Base-by-base conservation (phyloP, 2,888 invertebrate genomes). In the Conus canariensis region DNA sequence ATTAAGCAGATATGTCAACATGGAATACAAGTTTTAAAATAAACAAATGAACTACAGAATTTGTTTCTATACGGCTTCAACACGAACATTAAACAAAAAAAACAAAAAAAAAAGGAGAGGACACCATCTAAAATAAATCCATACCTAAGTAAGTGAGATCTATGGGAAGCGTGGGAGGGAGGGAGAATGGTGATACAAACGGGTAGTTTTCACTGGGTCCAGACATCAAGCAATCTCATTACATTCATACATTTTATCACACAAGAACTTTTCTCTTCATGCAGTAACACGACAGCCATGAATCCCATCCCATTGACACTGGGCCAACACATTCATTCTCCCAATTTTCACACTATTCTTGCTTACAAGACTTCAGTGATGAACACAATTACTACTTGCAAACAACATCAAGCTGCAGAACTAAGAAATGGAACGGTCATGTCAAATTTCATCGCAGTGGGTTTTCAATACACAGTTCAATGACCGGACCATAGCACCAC, bases 401-500 rank as follows among this genome's bases (percentile, higher is more conserved):
- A 80, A 80, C 25, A 80, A 30, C 77, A 30, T 7, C 77, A 80
- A 80, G 45, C 77, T 25, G 25, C 30, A 45, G 77, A 10, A 80
- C 30, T 16, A 80, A 80, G 12, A 80, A 30, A 80, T 30, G 22
- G 30, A 80, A 80, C 22, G 12, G 19, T 74, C 74, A 74, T n/a
- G 9, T 22, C 25, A 22, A n/a, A 9, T n/a, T 9, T n/a, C 10
- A 80, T 10, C 77, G 77, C 10, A 80, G 30, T 12, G 30, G 12
- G 12, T 80, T 45, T 14, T 30, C 12, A 14, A 80, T 12, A 16
- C 70, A 22, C 30, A 45, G 4, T 80, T 19, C 25, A 83, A 9
- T 22, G 58, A 58, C 82, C 19, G 10, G 25, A 83, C 82, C 22
- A 22, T 83, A 83, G 82, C 82, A 83, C 82, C 82, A 83, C 58